Evolutionary conservation across 2,113 vertebrate species (phyloP).

Genomic region (Planiliza haematocheilus): DNA sequence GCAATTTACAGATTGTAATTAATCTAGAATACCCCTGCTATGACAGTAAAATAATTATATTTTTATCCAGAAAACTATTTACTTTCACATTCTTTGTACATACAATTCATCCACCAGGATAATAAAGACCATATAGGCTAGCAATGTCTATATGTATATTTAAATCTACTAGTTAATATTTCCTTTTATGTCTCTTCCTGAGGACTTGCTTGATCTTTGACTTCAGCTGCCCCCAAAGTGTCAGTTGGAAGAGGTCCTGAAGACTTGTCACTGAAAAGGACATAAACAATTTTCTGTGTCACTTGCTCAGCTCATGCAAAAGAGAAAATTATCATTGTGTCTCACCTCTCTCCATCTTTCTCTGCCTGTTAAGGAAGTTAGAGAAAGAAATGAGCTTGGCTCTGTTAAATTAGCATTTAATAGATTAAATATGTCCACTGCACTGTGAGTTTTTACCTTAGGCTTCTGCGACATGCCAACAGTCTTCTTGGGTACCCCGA

Average conservation of each 20-base stretch:
- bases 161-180: conserved; percentile 14
- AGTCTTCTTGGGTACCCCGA: conserved; percentile 81
- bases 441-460: conserved; percentile 64
- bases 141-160: conserved; percentile 12
- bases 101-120: conserved; percentile 20
- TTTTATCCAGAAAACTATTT: conserved; percentile 52
- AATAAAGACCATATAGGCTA: conserved; percentile 24
- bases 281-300: not conserved
- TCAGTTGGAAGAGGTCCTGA: conserved; percentile 58
- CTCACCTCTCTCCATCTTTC: conserved; percentile 79
- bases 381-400: not conserved
- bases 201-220: conserved; percentile 75
- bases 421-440: not conserved
- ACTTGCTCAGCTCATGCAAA: not conserved
- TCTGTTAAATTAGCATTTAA: not conserved
- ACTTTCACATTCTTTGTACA: conserved; percentile 70
- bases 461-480: conserved; percentile 66
- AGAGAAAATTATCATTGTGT: not conserved
- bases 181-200: conserved; percentile 75
- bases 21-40: conserved; percentile 40
- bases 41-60: conserved; percentile 60
- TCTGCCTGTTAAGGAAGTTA: conserved; percentile 66
- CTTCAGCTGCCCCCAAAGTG: conserved; percentile 53
- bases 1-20: conserved; percentile 22
- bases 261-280: conserved; percentile 74